A percentile compares a stretch with the other conserved stretches of the same genome.
phyloP scores from a whole-genome alignment of 2,113 vertebrate species.

The Austrofundulus limnaeus region DNA sequence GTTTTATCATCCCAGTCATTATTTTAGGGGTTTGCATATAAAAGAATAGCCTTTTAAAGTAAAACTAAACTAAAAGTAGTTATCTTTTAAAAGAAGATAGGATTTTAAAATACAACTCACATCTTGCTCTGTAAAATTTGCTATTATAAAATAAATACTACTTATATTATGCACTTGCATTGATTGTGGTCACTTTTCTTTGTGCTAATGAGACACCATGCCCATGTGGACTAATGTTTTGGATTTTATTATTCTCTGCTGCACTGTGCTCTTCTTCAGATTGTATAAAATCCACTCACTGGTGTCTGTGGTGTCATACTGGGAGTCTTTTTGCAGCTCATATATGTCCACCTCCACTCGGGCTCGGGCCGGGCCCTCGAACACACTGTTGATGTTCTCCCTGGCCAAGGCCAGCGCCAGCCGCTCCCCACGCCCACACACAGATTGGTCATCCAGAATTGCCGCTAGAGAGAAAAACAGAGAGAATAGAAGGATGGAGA shows the following conservation, averaged over 20 bases:
- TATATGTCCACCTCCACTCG: slow-evolving; percentile 93
- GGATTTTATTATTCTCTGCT: slow-evolving; percentile 24
- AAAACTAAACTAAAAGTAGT: not conserved
- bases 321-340: slow-evolving; percentile 91
- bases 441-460: slow-evolving; percentile 90
- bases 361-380: slow-evolving; percentile 84
- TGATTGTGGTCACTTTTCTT: slow-evolving; percentile 16
- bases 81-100: slow-evolving; percentile 1
- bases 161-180: slow-evolving; percentile 16
- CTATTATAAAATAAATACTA: slow-evolving; percentile 27
- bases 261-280: slow-evolving; percentile 3
- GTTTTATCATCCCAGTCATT: slow-evolving; percentile 33
- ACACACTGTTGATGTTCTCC: slow-evolving; percentile 91
- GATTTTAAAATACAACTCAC: slow-evolving; percentile 2
- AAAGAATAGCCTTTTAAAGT: slow-evolving; percentile 23
- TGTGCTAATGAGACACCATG: slow-evolving; percentile 21
- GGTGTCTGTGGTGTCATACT: slow-evolving; percentile 94
- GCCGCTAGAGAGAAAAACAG: slow-evolving; percentile 72
- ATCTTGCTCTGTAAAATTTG: slow-evolving; percentile 8
- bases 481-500: slow-evolving; percentile 15
- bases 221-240: slow-evolving; percentile 9
- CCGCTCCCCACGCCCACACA: slow-evolving; percentile 90
- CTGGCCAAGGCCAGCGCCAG: slow-evolving; percentile 88
- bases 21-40: slow-evolving; percentile 18
- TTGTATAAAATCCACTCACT: slow-evolving; percentile 78